Conservation (phyloP, 1,140 invertebrate genomes). For the Coptotermes formosanus region DNA sequence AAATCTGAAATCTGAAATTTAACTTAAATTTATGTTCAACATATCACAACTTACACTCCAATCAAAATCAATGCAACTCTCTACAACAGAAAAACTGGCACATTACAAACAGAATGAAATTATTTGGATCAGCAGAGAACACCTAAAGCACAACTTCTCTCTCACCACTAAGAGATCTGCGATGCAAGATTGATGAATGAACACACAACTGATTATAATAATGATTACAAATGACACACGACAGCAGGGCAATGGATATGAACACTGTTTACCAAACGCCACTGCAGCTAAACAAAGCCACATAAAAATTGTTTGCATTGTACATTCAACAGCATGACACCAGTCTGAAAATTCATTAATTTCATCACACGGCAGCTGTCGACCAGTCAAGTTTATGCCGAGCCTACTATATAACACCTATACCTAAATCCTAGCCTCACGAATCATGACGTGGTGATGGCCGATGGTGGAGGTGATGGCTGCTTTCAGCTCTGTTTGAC, state of each 20-base stretch:
- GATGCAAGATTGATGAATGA: slow-evolving; percentile 3
- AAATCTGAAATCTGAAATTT: not conserved
- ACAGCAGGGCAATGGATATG: not conserved
- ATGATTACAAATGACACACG: slow-evolving; percentile 19
- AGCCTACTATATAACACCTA: not conserved
- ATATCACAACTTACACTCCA: not conserved
- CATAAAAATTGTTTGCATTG: slow-evolving; percentile 2
- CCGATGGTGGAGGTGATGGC: slow-evolving; percentile 1
- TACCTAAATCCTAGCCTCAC: slow-evolving; percentile 1
- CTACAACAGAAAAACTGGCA: not conserved
- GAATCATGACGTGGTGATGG: not conserved
- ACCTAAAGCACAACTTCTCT: slow-evolving; percentile 13
- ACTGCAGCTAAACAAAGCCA: slow-evolving; percentile 12
- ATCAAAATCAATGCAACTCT: not conserved
- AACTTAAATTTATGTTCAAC: not conserved
- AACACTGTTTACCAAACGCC: not conserved
- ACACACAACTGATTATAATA: slow-evolving; percentile 9
- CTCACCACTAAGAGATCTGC: slow-evolving; percentile 13
- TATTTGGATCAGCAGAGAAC: slow-evolving; percentile 6
- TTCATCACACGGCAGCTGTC: not conserved
- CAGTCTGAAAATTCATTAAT: not conserved
- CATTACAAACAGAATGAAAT: not conserved
- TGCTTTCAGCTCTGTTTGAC: slow-evolving; percentile 81
- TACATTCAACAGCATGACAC: not conserved
- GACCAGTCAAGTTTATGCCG: not conserved